Evolutionary conservation across 2,888 invertebrate genomes (phyloP).

Genomic region (Patella caerulea): DNA sequence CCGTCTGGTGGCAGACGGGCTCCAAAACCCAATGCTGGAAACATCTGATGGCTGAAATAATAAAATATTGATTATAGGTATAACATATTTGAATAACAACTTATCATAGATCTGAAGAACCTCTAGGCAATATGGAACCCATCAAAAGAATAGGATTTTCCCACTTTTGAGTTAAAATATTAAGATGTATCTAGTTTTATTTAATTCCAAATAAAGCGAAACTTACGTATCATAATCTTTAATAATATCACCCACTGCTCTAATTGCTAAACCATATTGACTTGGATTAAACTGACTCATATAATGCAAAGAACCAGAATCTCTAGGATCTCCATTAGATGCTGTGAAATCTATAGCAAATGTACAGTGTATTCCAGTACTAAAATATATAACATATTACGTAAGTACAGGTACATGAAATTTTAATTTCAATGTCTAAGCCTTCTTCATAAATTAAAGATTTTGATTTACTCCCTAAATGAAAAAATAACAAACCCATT

Average conservation of each 20-base stretch:
- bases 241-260: conserved; percentile 72
- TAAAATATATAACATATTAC: conserved; percentile 38
- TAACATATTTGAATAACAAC: too few species aligned
- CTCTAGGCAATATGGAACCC: too few species aligned
- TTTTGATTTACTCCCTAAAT: too few species aligned
- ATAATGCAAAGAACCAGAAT: conserved; percentile 73
- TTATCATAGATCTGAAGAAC: too few species aligned
- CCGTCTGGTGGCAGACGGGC: conserved; percentile 74
- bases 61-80: not conserved
- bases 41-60: conserved; percentile 73
- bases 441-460: too few species aligned
- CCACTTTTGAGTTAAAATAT: too few species aligned
- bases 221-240: conserved; percentile 72
- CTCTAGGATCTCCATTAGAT: conserved; percentile 72
- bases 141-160: too few species aligned
- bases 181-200: too few species aligned
- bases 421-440: too few species aligned
- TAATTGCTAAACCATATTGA: conserved; percentile 73
- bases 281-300: conserved; percentile 71
- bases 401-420: not conserved
- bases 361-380: conserved; percentile 73
- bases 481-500: too few species aligned
- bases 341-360: conserved; percentile 74
- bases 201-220: not conserved
- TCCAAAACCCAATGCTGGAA: conserved; percentile 75